phyloP scores from a whole-genome alignment of 2,113 vertebrate genomes.

The Stictonetta naevosa region DNA sequence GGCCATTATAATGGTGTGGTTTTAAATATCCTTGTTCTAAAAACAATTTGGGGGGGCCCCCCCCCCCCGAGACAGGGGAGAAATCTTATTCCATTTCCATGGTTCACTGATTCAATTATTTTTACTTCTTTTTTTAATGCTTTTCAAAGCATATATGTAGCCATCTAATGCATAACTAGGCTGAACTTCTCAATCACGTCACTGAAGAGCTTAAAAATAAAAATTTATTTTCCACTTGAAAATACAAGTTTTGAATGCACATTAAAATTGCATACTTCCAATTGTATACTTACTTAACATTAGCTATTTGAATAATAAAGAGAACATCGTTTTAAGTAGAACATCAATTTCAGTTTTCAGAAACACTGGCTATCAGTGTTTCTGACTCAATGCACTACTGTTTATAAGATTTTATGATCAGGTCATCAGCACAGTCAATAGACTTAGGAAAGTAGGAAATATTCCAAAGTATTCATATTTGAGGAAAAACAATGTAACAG shows the following conservation, averaged over 20 bases:
- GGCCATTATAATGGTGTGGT: not conserved
- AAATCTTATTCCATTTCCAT: not conserved
- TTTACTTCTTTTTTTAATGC: not conserved
- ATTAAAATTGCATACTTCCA: not conserved
- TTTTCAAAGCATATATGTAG: not conserved
- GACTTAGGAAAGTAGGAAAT: not conserved
- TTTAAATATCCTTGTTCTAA: not conserved
- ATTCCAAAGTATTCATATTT: not conserved
- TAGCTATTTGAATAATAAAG: not conserved
- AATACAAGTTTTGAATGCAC: not conserved
- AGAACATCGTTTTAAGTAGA: not conserved
- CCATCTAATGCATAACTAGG: not conserved
- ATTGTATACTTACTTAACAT: not conserved
- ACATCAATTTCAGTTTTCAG: not conserved
- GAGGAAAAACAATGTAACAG: not conserved
- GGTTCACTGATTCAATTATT: not conserved
- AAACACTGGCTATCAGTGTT: not conserved
- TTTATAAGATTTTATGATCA: not conserved
- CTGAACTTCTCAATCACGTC: not conserved
- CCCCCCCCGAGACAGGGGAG: not conserved
- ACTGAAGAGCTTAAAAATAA: not conserved
- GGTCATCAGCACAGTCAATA: not conserved
- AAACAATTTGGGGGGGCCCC: not conserved
- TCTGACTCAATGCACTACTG: not conserved
- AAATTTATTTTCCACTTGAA: not conserved